These are phyloP conservation scores for Penaeus chinensis DNA, from an alignment of 1,140 invertebrate genomes.

Conservation along the genomic window DNA sequence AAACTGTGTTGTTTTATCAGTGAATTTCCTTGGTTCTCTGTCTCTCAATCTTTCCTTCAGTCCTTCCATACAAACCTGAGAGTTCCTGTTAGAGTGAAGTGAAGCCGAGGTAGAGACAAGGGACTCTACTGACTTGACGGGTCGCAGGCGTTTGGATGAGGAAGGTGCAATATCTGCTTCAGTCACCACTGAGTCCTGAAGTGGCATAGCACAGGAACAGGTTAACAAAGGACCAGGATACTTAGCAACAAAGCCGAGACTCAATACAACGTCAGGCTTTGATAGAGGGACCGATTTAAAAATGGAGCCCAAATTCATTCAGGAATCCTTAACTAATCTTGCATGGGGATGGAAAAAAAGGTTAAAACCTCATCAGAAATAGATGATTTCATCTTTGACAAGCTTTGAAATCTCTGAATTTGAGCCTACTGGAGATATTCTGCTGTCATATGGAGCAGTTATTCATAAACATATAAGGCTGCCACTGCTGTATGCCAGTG, in stretches of 20 bases:
- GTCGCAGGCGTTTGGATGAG: conserved; percentile 72
- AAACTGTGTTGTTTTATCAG: no score
- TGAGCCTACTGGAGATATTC: no score
- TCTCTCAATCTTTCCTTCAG: no score
- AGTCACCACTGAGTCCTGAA: conserved; percentile 64
- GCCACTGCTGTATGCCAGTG: no score
- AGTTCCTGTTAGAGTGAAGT: conserved; percentile 65
- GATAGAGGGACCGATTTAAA: background rate
- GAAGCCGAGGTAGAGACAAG: conserved; percentile 70
- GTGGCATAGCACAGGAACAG: conserved; percentile 16
- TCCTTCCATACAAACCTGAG: conserved; percentile 54
- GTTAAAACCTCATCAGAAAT: no score
- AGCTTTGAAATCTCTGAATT: no score
- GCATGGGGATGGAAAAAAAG: no score
- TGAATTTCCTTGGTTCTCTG: no score
- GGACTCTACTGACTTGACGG: conserved; percentile 80
- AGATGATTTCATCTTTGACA: no score
- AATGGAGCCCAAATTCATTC: background rate
- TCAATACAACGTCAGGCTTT: no score
- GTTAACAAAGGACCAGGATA: background rate
- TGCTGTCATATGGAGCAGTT: no score
- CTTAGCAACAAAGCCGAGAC: background rate
- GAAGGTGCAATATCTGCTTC: conserved; percentile 64
- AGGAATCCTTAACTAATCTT: background rate
- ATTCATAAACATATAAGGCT: no score